These are phyloP conservation scores for Zosterops hypoxanthus DNA, from an alignment of 2,113 vertebrate genomes.

Conservation along the genomic window DNA sequence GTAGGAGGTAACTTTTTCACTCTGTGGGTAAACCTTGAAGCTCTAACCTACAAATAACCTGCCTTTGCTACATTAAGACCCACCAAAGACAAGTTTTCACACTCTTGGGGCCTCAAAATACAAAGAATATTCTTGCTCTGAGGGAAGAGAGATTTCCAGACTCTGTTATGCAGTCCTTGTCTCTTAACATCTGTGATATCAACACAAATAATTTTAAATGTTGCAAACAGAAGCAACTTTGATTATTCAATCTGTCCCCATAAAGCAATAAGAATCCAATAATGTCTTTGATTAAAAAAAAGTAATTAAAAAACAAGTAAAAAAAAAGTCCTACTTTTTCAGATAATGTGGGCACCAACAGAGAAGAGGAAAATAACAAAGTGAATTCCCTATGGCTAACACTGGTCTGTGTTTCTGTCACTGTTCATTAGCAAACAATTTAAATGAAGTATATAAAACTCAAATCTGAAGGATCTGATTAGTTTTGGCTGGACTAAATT, in stretches of 20 bases:
- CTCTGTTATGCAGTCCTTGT: background rate
- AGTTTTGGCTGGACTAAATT: conserved; percentile 20
- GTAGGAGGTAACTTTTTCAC: background rate
- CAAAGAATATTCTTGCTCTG: background rate
- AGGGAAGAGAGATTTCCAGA: background rate
- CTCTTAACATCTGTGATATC: background rate
- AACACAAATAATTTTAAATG: background rate
- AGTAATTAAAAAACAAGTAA: background rate
- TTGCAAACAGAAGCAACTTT: background rate
- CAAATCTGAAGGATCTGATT: conserved; percentile 9
- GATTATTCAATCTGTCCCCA: background rate
- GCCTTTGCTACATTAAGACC: background rate
- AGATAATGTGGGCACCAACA: background rate
- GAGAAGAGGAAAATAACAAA: background rate
- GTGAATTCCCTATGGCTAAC: conserved; percentile 8
- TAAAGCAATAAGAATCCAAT: conserved; percentile 7
- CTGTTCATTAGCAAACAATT: background rate
- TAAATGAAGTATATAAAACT: background rate
- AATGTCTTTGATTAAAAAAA: background rate
- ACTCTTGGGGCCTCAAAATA: background rate
- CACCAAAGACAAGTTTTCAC: background rate
- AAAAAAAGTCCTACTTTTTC: background rate
- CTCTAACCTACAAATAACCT: background rate
- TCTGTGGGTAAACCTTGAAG: background rate
- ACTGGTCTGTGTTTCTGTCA: background rate